Percentiles rank a stretch among this genome's conserved stretches.
Conservation (phyloP, 2,888 invertebrate species). For the Digitonthophagus gazella region DNA sequence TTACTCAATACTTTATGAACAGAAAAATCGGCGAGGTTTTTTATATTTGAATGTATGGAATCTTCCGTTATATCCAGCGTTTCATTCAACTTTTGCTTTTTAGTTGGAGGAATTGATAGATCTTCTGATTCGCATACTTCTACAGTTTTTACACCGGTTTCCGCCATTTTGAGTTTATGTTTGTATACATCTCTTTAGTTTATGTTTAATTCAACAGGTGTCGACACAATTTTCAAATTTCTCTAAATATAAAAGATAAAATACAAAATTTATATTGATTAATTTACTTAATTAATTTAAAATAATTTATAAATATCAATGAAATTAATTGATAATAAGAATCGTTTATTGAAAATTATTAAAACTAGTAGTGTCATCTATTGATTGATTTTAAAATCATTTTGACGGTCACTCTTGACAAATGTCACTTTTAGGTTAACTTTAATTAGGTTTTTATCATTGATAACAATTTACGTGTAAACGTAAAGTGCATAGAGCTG, state of each 20-base stretch:
- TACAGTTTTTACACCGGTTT: background rate
- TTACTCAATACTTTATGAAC: constrained; percentile 67
- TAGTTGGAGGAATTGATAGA: background rate
- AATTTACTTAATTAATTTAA: too few relatives aligned
- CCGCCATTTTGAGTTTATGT: background rate
- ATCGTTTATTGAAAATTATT: too few relatives aligned
- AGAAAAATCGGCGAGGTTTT: constrained; percentile 65
- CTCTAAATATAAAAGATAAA: background rate
- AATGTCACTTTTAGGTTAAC: too few relatives aligned
- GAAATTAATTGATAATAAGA: too few relatives aligned
- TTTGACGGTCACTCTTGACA: too few relatives aligned
- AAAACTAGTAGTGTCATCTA: too few relatives aligned
- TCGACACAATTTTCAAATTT: background rate
- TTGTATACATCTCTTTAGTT: background rate
- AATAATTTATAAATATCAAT: too few relatives aligned
- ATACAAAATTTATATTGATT: too few relatives aligned
- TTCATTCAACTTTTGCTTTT: constrained; percentile 27
- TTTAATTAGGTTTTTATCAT: too few relatives aligned
- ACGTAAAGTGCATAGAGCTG: background rate
- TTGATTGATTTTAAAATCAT: too few relatives aligned
- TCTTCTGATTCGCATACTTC: background rate
- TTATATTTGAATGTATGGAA: constrained; percentile 40
- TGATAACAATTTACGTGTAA: too few relatives aligned
- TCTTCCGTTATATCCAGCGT: too few relatives aligned
- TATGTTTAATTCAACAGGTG: background rate